Evolutionary conservation across 2,888 invertebrate genomes (phyloP).

Genomic region (Dynastes hyllus): DNA sequence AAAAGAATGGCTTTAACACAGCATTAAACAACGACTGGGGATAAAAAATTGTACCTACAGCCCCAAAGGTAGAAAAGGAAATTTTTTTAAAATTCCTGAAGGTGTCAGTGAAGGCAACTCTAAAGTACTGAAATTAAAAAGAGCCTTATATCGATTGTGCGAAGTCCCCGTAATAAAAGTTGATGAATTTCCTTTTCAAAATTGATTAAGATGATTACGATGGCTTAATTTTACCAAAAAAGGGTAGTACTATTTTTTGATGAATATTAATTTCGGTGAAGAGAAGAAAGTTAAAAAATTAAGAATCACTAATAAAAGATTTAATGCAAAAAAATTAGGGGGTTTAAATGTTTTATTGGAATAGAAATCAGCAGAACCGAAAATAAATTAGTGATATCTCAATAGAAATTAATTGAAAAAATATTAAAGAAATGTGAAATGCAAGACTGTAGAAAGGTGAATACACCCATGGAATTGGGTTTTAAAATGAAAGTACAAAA

Average conservation of each 20-base stretch:
- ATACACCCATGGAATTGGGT: constrained; percentile 1
- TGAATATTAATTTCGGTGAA: too few relatives aligned
- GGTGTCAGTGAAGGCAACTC: not conserved
- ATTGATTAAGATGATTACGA: too few relatives aligned
- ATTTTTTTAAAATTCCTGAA: constrained; percentile 16
- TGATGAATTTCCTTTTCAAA: too few relatives aligned
- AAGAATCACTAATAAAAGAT: not conserved
- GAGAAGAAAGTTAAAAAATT: too few relatives aligned
- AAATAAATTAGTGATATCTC: not conserved
- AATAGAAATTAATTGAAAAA: not conserved
- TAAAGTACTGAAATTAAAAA: not conserved
- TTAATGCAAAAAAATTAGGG: constrained; percentile 4
- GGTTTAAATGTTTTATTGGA: not conserved
- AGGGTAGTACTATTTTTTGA: too few relatives aligned
- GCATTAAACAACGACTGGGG: constrained; percentile 27
- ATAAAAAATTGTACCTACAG: constrained; percentile 23
- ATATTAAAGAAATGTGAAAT: constrained; percentile 9
- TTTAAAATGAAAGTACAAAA: too few relatives aligned
- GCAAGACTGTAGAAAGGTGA: constrained; percentile 8
- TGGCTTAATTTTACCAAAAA: too few relatives aligned
- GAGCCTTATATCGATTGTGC: too few relatives aligned
- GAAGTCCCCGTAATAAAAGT: too few relatives aligned
- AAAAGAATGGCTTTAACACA: constrained; percentile 20
- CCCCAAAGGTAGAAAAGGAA: constrained; percentile 3
- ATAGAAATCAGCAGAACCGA: not conserved